Percentiles rank a stretch among this genome's conserved stretches.
Conservation (phyloP, 2,888 invertebrate genomes). For the Andrena marginata region DNA sequence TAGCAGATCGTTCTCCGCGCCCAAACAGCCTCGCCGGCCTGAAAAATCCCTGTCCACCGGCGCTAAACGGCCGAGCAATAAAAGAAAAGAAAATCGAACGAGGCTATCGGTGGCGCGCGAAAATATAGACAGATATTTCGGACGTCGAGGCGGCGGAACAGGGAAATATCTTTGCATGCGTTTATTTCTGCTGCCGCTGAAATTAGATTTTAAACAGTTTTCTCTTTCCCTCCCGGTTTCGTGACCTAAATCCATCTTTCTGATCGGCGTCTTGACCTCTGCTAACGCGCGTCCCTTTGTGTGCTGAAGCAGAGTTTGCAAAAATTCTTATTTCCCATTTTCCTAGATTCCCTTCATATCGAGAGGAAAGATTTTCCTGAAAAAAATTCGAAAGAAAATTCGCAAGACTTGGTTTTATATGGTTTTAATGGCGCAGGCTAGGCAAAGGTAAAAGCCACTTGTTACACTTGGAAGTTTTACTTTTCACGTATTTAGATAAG, state of each 20-base stretch:
- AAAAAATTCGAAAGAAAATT: no score
- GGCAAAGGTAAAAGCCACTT: no score
- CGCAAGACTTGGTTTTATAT: no score
- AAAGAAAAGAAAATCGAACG: not conserved
- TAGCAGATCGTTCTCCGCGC: not conserved
- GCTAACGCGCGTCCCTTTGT: slow-evolving; percentile 2
- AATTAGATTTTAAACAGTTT: slow-evolving; percentile 37
- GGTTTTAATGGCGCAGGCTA: no score
- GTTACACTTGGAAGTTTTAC: no score
- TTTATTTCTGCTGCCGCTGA: slow-evolving; percentile 33
- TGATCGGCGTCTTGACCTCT: slow-evolving; percentile 38
- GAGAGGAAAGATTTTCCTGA: no score
- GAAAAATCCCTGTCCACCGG: not conserved
- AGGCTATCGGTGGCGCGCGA: not conserved
- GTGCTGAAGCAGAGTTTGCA: not conserved
- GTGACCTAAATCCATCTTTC: slow-evolving; percentile 30
- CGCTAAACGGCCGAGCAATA: no score
- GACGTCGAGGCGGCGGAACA: not conserved
- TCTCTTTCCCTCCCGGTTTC: slow-evolving; percentile 17
- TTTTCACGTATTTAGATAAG: no score
- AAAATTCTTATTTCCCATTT: no score
- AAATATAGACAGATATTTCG: not conserved
- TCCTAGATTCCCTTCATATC: no score
- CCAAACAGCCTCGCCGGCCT: not conserved
- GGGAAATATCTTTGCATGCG: slow-evolving; percentile 11